Base-by-base conservation (phyloP, 2,888 invertebrate species). In the Harpagoxenus sublaevis region DNA sequence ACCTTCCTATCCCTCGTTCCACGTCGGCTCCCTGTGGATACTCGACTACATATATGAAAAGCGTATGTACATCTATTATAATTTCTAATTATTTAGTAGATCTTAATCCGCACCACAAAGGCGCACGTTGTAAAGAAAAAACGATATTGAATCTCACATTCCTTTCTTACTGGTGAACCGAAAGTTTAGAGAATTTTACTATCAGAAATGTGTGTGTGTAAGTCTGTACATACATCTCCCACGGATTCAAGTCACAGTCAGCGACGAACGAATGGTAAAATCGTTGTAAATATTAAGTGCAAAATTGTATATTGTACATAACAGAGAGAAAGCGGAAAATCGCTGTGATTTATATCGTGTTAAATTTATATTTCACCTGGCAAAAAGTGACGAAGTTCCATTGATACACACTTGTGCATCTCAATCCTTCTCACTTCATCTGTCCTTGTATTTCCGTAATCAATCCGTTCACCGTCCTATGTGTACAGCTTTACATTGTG, bases 401-500 rank as follows among this genome's bases (percentile, higher is more conserved):
- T 18, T 55, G 39, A 66, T 35, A 71, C 71, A 10, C 39, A 31
- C 35, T 23, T 79, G 3, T 48, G 57, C 79, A 60, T 4, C 53
- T 42, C 53, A 12, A 35, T 31, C 12, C 57, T 31, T 42, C 18
- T 63, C 28, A 42, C 28, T 42, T 68, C 10, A 55, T 45, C 70
- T 62, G 3, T 45, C 55, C 68, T 45, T 23, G 63, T 48, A 23
- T 66, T 23, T 10, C 57, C 12, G 23, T 45, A 57, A 78, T 79
- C 45, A 60, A 23, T 84, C 51, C 78, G 57, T 84, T 79, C 51
- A 71, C 70, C 70, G 71, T 75, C 86, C 84, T 87, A 71, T 77
- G 75, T 85, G 84, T 79, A 88, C 79, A 87, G 89, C 90, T 90
- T 90, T 84, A 83, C 77, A 85, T 86, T 85, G 85, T 88, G 87